Evolutionary conservation across 1,140 invertebrate species (phyloP), one percentile per base, ranked within the genome.

Genomic region (Triops cancriformis): DNA sequence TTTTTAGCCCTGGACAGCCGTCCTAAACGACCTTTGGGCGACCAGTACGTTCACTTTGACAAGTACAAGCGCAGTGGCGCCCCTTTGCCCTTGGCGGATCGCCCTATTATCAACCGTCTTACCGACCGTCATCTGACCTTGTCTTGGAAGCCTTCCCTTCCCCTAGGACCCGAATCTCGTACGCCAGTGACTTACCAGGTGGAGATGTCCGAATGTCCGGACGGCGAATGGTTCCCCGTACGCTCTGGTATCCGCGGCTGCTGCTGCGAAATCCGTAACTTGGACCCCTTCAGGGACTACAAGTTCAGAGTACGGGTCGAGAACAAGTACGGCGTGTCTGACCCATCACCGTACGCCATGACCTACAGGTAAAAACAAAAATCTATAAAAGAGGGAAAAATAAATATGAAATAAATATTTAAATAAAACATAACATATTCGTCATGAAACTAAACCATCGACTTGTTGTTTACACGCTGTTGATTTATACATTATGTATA

Each of bases 291-390:
- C 85, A 87, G 91, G 76, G 94, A 97, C 85, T 97, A 97, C 85
- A 92, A 92, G 83, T 97, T 97, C 86, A 87, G 96, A 73, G 89
- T 98, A 31, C 89, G 95, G n/a, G 96, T 97, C 1, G 95, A 97
- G 82, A 98, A 98, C 83, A 94, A 95, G 84, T 95, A 94, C 82
- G 96, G 96, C n/a, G 89, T 97, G n/a, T 96, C 94, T 84, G 96
- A 98, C 83, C 95, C 96, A 0, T 96, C 93, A 41, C 94, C 94
- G 7, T 94, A 90, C 82, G 92, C 91, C 0, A 88, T 91, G 76
- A 96, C 94, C 0, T 92, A 92, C 81, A 87, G 88, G 84, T 85
- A 81, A 74, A 74, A 31, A 26, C 14, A 11, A 74, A 27, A 74
- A 11, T 23, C 0, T 11, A 37, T 31, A 51, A 79, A 37, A 37